These are phyloP conservation scores for Lucifuga dentata DNA, from an alignment of 2,113 vertebrate species.

Conservation along the genomic window DNA sequence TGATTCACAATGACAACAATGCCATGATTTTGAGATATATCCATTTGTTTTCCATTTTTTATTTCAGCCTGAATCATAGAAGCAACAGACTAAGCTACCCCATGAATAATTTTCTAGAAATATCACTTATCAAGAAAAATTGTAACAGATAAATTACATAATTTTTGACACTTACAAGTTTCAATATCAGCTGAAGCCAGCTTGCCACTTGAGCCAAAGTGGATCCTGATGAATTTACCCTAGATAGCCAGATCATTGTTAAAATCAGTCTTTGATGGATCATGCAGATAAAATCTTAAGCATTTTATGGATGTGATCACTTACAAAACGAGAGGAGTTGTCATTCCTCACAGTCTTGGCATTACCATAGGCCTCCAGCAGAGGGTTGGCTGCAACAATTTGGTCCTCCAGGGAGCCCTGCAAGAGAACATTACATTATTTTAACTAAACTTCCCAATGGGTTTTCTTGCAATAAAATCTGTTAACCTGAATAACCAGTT, in stretches of 20 bases:
- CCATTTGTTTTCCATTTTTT: no score
- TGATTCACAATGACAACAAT: no score
- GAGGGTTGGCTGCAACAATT: conserved; percentile 83
- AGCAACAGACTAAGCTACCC: no score
- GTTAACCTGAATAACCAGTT: neutral
- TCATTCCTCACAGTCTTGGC: conserved; percentile 90
- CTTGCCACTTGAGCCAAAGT: conserved; percentile 90
- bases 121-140: no score
- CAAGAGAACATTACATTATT: neutral
- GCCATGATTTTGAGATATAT: no score
- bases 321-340: conserved; percentile 89
- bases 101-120: no score
- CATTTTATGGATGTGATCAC: conserved; percentile 45
- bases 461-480: no score
- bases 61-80: no score
- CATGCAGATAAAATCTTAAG: neutral
- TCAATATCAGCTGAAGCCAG: conserved; percentile 95
- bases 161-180: conserved; percentile 88
- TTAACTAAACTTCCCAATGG: neutral
- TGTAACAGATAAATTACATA: no score
- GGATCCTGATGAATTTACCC: conserved; percentile 96
- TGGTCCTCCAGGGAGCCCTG: conserved; percentile 89
- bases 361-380: conserved; percentile 88
- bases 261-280: neutral
- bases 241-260: conserved; percentile 13